Evolutionary conservation across 2,113 vertebrate genomes (phyloP).

Genomic region (Lasiurus cinereus): DNA sequence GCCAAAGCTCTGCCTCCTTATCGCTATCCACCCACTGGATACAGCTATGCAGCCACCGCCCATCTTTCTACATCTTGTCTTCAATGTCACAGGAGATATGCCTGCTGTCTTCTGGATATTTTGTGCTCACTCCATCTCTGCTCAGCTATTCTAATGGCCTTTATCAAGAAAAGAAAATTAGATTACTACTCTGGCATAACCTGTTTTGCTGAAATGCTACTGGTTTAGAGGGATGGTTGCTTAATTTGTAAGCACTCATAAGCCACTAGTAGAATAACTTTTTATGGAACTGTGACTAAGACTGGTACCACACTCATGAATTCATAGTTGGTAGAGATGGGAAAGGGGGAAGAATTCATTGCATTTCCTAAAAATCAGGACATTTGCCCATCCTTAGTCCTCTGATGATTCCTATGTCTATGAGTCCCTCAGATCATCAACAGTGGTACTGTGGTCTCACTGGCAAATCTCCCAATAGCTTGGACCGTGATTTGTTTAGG

Average conservation of each 20-base stretch:
- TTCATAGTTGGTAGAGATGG: neutral
- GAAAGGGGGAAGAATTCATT: neutral
- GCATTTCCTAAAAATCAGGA: slow-evolving; percentile 63
- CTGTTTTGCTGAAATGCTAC: slow-evolving; percentile 56
- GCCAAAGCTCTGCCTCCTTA: neutral
- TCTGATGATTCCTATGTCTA: neutral
- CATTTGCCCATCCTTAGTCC: neutral
- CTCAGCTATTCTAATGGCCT: slow-evolving; percentile 65
- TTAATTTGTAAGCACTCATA: slow-evolving; percentile 68
- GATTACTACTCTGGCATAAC: slow-evolving; percentile 68
- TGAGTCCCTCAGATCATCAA: neutral
- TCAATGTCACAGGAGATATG: slow-evolving; percentile 27
- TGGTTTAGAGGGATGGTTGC: slow-evolving; percentile 65
- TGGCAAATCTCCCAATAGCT: neutral
- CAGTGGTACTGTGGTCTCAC: neutral
- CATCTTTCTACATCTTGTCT: slow-evolving; percentile 47
- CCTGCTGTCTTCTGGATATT: slow-evolving; percentile 26
- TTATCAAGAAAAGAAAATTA: slow-evolving; percentile 74
- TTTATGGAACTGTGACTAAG: slow-evolving; percentile 59
- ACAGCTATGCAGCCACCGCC: neutral
- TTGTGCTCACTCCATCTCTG: slow-evolving; percentile 38
- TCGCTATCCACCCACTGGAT: neutral
- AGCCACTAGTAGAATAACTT: slow-evolving; percentile 69
- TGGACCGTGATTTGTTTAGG: neutral
- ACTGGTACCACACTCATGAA: slow-evolving; percentile 58